A percentile compares a stretch with the other conserved stretches of the same genome.
Conservation (phyloP, 1,140 invertebrate species). For the Drosophila athabasca region DNA sequence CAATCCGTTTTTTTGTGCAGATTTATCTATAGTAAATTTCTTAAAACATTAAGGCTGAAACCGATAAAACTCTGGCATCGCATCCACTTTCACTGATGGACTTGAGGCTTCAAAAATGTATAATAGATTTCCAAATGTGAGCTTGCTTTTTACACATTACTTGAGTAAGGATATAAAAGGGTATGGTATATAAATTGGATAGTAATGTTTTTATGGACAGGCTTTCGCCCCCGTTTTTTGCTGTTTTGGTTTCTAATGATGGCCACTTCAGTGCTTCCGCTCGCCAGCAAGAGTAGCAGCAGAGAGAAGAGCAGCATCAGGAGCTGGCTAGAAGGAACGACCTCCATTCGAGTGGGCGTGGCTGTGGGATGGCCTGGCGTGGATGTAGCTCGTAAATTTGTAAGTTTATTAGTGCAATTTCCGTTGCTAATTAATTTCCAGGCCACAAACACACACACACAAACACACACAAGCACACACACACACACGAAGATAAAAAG, state of each 20-base stretch:
- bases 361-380: conserved; percentile 52
- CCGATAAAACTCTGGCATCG: too few species aligned
- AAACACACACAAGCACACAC: conserved; percentile 4
- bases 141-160: conserved; percentile 3
- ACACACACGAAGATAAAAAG: conserved; percentile 13
- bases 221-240: conserved; percentile 1
- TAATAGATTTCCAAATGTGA: background rate
- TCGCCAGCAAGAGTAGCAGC: conserved; percentile 22
- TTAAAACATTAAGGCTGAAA: too few species aligned
- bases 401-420: conserved; percentile 83
- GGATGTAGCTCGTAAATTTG: conserved; percentile 80
- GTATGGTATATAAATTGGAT: background rate
- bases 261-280: conserved; percentile 74
- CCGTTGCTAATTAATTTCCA: conserved; percentile 82
- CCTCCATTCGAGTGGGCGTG: conserved; percentile 22
- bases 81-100: too few species aligned
- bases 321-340: background rate
- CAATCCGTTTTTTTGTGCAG: conserved; percentile 62
- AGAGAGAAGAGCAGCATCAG: conserved; percentile 33
- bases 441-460: conserved; percentile 57
- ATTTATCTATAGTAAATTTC: conserved; percentile 8
- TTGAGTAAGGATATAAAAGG: background rate
- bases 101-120: too few species aligned
- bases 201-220: background rate
- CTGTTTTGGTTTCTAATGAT: conserved; percentile 64